Evolutionary conservation across 2,888 invertebrate genomes (phyloP).

Genomic region (Stegophylla sp.): DNA sequence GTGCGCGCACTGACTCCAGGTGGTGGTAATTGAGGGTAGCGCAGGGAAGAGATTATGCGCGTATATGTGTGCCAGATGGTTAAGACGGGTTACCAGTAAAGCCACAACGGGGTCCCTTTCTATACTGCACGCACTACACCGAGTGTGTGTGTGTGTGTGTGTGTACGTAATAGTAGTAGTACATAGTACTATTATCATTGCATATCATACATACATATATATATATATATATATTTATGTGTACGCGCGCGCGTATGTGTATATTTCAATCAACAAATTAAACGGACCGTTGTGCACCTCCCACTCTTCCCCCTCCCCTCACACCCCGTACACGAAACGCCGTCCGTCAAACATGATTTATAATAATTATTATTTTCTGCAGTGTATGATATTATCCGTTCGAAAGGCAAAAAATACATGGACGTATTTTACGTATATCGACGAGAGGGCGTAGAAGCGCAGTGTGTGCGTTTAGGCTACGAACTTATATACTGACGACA

Average conservation of each 20-base stretch:
- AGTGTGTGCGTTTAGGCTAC: too few relatives aligned
- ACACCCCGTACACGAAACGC: too few relatives aligned
- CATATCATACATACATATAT: neutral
- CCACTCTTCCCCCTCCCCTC: neutral
- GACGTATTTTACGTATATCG: too few relatives aligned
- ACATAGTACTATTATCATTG: neutral
- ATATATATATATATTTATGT: neutral
- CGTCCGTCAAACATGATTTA: constrained; percentile 48
- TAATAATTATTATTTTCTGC: constrained; percentile 34
- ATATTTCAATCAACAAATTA: constrained; percentile 59
- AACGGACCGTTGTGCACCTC: constrained; percentile 33
- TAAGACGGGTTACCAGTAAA: constrained; percentile 57
- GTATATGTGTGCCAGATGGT: constrained; percentile 53
- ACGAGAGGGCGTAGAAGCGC: too few relatives aligned
- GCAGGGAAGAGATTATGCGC: constrained; percentile 43
- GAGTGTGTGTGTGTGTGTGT: neutral
- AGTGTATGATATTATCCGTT: neutral
- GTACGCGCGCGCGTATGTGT: neutral
- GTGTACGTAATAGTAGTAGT: neutral
- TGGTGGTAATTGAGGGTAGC: constrained; percentile 56
- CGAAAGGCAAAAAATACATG: too few relatives aligned
- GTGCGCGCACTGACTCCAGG: constrained; percentile 56
- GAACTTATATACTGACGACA: too few relatives aligned
- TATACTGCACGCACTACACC: neutral
- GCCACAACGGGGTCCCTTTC: constrained; percentile 54